Evolutionary conservation across 2,113 vertebrate species (phyloP).

Genomic region (Heterotis niloticus): DNA sequence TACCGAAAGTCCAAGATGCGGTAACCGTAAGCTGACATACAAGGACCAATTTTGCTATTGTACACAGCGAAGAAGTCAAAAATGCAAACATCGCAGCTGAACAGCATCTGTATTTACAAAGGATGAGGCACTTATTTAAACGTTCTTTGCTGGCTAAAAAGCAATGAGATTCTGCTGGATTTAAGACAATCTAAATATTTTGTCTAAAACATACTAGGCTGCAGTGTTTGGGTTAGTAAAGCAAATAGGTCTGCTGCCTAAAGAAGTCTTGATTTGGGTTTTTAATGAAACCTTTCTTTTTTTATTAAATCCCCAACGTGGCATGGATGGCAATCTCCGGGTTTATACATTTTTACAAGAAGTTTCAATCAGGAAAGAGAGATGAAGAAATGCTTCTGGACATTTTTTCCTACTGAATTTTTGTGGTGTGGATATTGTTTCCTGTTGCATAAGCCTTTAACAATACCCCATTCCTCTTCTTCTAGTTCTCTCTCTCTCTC

Average conservation of each 20-base stretch:
- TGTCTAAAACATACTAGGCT: neutral
- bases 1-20: too few relatives aligned
- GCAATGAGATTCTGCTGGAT: neutral
- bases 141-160: neutral
- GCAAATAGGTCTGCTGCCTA: neutral
- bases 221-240: neutral
- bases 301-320: conserved; percentile 5
- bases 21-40: too few relatives aligned
- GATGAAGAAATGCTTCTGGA: neutral
- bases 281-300: conserved; percentile 14
- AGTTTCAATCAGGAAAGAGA: neutral
- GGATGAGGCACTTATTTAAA: too few relatives aligned
- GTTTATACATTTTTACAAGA: conserved; percentile 1
- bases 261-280: neutral
- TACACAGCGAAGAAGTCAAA: too few relatives aligned
- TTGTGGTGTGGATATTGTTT: neutral
- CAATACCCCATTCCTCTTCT: conserved; percentile 41
- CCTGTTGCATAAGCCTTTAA: neutral
- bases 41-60: too few relatives aligned
- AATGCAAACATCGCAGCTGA: too few relatives aligned
- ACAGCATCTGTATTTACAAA: neutral
- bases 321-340: neutral
- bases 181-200: neutral
- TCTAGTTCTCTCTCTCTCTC: too few relatives aligned
- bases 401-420: conserved; percentile 8